These are phyloP conservation scores for Odocoileus virginianus DNA, from an alignment of 2,113 vertebrate species.

Conservation along the genomic window DNA sequence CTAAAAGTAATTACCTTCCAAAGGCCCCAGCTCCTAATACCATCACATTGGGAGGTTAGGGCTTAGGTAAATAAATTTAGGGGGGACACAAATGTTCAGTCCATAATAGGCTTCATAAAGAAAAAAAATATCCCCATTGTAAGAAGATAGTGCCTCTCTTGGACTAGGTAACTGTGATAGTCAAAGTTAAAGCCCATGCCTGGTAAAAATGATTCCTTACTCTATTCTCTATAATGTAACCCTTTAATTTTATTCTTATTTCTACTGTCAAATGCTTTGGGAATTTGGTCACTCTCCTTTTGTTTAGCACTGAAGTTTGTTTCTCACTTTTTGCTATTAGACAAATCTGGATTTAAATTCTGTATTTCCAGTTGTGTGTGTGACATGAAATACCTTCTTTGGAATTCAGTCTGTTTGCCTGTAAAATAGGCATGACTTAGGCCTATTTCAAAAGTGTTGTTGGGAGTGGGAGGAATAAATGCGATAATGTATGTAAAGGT, in stretches of 20 bases:
- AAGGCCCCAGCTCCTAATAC: not conserved
- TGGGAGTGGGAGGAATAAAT: not conserved
- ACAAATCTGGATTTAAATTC: slow-evolving; percentile 15
- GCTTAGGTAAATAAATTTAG: not conserved
- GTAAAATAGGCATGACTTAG: not conserved
- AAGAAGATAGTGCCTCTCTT: not conserved
- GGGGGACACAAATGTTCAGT: not conserved
- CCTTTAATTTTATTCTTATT: not conserved
- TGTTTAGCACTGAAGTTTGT: not conserved
- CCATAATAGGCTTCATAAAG: not conserved
- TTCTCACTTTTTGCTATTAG: not conserved
- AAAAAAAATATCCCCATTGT: not conserved
- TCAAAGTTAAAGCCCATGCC: not conserved
- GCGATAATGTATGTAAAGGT: not conserved
- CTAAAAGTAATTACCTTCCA: not conserved
- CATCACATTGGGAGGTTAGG: not conserved
- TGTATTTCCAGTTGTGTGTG: not conserved
- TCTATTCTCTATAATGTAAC: not conserved
- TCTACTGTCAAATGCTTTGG: not conserved
- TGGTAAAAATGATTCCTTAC: not conserved
- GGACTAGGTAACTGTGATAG: not conserved
- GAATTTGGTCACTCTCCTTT: not conserved
- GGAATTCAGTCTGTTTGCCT: not conserved
- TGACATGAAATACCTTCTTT: not conserved
- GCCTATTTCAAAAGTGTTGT: not conserved